phyloP scores from a whole-genome alignment of 2,113 vertebrate species.

The Cyprinodon variegatus region DNA sequence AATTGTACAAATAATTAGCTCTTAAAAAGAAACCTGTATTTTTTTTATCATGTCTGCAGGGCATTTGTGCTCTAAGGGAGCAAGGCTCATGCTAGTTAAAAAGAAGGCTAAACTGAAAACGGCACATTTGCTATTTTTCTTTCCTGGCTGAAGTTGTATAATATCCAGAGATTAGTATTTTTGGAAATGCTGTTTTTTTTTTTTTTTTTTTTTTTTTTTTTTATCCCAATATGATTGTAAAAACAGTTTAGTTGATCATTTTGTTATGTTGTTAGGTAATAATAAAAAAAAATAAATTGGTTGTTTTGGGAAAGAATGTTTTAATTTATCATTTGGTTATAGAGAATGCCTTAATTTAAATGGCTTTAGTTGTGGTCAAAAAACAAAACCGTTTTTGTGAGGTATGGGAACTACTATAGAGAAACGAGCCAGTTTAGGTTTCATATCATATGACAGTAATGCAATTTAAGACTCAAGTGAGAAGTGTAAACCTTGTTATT shows the following conservation, averaged over 20 bases:
- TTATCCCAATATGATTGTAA: background rate
- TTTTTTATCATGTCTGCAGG: too few relatives aligned
- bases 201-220: background rate
- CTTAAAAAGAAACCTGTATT: too few relatives aligned
- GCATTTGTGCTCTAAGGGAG: too few relatives aligned
- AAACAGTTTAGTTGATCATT: background rate
- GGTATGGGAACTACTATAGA: background rate
- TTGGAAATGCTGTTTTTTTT: too few relatives aligned
- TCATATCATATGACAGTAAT: slow-evolving; percentile 11
- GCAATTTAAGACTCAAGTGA: slow-evolving; percentile 6
- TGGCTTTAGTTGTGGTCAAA: background rate
- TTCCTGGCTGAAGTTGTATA: too few relatives aligned
- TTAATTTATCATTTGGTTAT: background rate
- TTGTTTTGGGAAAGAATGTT: background rate
- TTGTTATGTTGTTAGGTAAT: background rate
- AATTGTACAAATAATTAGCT: too few relatives aligned
- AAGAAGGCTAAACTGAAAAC: too few relatives aligned
- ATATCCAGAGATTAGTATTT: too few relatives aligned
- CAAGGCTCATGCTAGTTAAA: too few relatives aligned
- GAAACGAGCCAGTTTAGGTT: background rate
- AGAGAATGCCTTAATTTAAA: background rate
- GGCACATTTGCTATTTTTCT: too few relatives aligned
- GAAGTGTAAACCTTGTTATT: slow-evolving; percentile 10
- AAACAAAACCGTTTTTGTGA: background rate
- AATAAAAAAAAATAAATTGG: background rate